A percentile compares a stretch with the other conserved stretches of the same genome.
Conservation (phyloP, 2,888 invertebrate species). For the Chrysolina haemoptera region DNA sequence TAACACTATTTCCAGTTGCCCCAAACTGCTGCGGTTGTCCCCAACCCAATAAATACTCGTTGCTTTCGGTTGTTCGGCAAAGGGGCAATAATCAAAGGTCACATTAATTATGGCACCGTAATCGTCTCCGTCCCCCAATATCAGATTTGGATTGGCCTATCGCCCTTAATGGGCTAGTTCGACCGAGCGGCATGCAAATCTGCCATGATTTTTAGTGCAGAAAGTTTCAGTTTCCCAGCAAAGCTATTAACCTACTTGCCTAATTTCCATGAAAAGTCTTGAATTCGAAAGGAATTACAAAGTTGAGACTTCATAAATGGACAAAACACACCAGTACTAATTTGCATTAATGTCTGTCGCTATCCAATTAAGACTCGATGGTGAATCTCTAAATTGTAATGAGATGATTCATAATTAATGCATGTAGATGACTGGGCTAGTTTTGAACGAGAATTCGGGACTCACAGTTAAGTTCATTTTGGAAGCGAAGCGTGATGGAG, state of each 20-base stretch:
- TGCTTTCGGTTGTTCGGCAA: background rate
- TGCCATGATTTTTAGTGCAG: background rate
- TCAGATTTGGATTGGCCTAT: background rate
- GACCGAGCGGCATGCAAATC: background rate
- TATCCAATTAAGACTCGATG: background rate
- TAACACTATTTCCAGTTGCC: too few relatives aligned
- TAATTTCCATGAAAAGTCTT: constrained; percentile 8
- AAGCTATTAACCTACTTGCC: background rate
- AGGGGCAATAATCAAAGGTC: background rate
- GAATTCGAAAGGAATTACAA: background rate
- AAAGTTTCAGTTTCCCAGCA: constrained; percentile 6
- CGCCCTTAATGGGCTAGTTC: background rate
- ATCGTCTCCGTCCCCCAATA: background rate
- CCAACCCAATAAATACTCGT: background rate
- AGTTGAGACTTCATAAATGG: background rate
- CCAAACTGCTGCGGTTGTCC: too few relatives aligned
- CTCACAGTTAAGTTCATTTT: too few relatives aligned
- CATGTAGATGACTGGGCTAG: background rate
- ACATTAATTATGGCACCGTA: background rate
- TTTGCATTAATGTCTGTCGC: background rate
- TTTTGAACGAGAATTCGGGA: too few relatives aligned
- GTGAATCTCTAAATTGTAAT: background rate
- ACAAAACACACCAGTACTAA: background rate
- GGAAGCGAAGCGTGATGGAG: too few relatives aligned
- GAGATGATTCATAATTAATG: background rate